These are phyloP conservation scores for Drosophila flavopinicola DNA, from an alignment of 2,888 invertebrate genomes.

Conservation along the genomic window DNA sequence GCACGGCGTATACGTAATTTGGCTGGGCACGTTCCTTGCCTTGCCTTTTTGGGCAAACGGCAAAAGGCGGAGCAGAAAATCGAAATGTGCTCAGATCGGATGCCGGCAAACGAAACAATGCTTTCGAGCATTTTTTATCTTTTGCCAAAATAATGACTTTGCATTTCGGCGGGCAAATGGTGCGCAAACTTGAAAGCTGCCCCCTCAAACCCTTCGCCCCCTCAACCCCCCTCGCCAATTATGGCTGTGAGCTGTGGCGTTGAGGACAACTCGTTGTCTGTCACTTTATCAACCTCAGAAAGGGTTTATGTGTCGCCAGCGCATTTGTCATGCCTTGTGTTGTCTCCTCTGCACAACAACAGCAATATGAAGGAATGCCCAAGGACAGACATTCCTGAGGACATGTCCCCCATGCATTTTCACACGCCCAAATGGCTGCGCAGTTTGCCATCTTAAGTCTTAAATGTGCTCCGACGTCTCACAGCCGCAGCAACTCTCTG, in stretches of 20 bases:
- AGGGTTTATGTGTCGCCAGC: constrained; percentile 61
- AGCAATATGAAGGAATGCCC: constrained; percentile 4
- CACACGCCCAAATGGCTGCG: constrained; percentile 16
- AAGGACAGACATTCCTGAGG: no score
- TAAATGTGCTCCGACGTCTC: constrained; percentile 43
- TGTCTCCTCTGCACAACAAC: constrained; percentile 7
- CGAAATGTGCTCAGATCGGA: constrained; percentile 34
- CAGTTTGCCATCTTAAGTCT: constrained; percentile 35
- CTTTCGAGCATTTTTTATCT: constrained; percentile 53
- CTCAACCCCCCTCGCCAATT: constrained; percentile 34
- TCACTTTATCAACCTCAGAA: constrained; percentile 67
- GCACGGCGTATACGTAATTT: constrained; percentile 66
- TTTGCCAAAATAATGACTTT: constrained; percentile 68
- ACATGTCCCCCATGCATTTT: constrained; percentile 32
- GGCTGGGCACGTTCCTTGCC: constrained; percentile 14
- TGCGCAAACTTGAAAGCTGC: constrained; percentile 52
- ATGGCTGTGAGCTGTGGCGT: constrained; percentile 12
- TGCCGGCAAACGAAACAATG: constrained; percentile 37
- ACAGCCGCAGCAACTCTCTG: constrained; percentile 29
- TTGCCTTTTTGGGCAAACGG: not conserved
- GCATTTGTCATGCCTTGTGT: constrained; percentile 50
- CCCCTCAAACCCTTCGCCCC: not conserved
- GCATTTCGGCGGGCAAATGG: constrained; percentile 69
- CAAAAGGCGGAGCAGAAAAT: no score
- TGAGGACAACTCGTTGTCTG: constrained; percentile 53